phyloP scores from a whole-genome alignment of 2,113 vertebrate genomes.

The Ciconia boyciana region DNA sequence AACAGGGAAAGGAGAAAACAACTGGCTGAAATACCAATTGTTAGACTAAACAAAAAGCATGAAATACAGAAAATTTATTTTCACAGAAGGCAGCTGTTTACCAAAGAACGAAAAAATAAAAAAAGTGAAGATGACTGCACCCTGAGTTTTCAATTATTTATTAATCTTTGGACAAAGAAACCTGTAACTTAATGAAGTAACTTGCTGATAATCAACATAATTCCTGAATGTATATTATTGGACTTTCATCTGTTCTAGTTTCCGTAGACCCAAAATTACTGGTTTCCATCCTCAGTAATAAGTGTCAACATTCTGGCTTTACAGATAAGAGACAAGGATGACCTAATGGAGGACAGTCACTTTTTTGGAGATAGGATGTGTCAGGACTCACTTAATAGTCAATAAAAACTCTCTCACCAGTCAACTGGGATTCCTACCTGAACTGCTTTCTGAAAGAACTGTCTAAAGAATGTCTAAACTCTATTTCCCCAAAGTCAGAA shows the following conservation, averaged over 20 bases:
- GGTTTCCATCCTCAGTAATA: neutral
- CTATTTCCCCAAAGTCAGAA: neutral
- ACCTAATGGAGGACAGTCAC: neutral
- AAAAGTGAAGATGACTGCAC: neutral
- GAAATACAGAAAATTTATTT: neutral
- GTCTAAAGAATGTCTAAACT: neutral
- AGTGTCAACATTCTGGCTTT: neutral
- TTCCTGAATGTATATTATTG: neutral
- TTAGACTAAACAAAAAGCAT: constrained; percentile 4
- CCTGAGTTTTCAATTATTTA: neutral
- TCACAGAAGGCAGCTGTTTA: neutral
- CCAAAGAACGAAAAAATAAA: neutral
- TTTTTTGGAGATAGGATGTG: neutral
- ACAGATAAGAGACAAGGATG: neutral
- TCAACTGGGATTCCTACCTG: neutral
- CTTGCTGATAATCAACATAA: neutral
- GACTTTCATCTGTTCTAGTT: neutral
- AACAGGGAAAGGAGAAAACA: neutral
- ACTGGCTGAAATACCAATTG: neutral
- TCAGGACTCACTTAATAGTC: neutral
- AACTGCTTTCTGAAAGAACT: neutral
- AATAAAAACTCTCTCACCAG: neutral
- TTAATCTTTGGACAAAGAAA: neutral
- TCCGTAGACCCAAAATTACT: neutral
- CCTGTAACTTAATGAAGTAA: neutral